These are phyloP conservation scores for Drosophila setosimentum DNA, from an alignment of 2,888 invertebrate genomes.

Conservation along the genomic window DNA sequence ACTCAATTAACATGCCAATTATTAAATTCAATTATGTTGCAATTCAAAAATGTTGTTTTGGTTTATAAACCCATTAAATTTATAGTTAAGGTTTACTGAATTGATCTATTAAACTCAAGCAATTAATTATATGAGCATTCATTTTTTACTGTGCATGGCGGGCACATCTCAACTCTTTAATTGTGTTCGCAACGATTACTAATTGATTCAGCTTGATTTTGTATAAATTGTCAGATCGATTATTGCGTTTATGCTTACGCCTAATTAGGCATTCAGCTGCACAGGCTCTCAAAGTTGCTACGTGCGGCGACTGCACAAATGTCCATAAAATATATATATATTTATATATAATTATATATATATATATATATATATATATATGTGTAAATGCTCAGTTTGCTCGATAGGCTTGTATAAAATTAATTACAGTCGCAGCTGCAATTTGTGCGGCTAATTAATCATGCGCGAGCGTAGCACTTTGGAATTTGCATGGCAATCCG, in stretches of 20 bases:
- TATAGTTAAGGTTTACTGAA: neutral
- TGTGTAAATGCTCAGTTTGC: neutral
- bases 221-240: slow-evolving; percentile 57
- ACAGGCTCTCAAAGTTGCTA: slow-evolving; percentile 12
- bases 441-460: slow-evolving; percentile 73
- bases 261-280: slow-evolving; percentile 55
- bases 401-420: slow-evolving; percentile 53
- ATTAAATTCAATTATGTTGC: neutral
- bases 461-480: slow-evolving; percentile 30
- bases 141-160: neutral
- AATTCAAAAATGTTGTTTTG: neutral
- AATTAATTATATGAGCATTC: neutral
- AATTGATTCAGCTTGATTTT: slow-evolving; percentile 65
- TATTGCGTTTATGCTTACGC: slow-evolving; percentile 40
- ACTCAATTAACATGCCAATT: neutral
- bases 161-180: neutral
- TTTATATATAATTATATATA: neutral
- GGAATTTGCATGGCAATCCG: slow-evolving; percentile 62
- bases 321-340: neutral
- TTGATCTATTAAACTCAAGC: neutral
- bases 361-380: neutral
- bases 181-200: slow-evolving; percentile 19
- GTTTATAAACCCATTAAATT: neutral
- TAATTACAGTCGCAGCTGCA: slow-evolving; percentile 73
- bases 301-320: slow-evolving; percentile 28